A percentile compares a stretch with the other conserved stretches of the same genome.
These are phyloP conservation scores for Arenaria interpres DNA, from an alignment of 2,113 vertebrate species.

Conservation along the genomic window DNA sequence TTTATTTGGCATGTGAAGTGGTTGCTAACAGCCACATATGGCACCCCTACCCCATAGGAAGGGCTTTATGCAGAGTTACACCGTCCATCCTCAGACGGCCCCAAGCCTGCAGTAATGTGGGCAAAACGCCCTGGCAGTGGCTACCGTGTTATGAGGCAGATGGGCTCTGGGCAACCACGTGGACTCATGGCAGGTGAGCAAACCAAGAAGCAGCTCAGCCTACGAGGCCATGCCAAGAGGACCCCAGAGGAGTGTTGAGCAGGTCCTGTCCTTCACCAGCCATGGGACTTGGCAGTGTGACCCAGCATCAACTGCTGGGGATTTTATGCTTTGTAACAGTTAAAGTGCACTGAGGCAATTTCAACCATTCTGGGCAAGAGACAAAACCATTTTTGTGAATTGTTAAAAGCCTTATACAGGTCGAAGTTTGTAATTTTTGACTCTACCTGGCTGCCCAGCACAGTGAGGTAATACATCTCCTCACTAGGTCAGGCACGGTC, in stretches of 20 bases:
- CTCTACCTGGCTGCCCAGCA: neutral
- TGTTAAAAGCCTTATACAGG: neutral
- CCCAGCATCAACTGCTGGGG: rapidly evolving
- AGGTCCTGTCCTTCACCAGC: neutral
- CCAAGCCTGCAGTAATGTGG: rapidly evolving
- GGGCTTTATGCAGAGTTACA: neutral
- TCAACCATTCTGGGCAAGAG: neutral
- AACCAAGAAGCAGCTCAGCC: neutral
- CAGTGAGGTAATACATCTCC: neutral
- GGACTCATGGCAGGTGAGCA: neutral
- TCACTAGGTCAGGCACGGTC: neutral
- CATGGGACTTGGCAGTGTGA: rapidly evolving
- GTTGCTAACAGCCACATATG: neutral
- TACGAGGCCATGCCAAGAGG: rapidly evolving
- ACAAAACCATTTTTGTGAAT: neutral
- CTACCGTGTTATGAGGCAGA: rapidly evolving
- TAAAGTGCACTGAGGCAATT: neutral
- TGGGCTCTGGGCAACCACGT: neutral
- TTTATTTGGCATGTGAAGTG: neutral
- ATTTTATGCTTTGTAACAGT: neutral
- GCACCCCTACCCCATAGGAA: neutral
- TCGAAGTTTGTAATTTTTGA: neutral
- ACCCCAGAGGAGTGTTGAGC: neutral
- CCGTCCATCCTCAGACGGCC: neutral
- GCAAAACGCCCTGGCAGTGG: neutral